These are phyloP conservation scores for Colletes latitarsis DNA, from an alignment of 1,140 invertebrate species.

Conservation along the genomic window DNA sequence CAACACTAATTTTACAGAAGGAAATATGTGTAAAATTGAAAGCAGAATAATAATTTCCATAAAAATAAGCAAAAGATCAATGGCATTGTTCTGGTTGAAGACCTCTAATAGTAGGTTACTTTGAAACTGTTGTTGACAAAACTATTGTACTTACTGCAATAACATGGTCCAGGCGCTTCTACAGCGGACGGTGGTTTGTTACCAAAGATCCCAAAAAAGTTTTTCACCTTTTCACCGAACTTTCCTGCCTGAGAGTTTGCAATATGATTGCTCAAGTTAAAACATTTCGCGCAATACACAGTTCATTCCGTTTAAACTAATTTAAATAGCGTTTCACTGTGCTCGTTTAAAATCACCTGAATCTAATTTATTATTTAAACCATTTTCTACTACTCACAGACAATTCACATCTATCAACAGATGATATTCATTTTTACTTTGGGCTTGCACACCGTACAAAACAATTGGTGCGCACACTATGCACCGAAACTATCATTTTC, in stretches of 20 bases:
- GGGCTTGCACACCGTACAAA: too few species aligned
- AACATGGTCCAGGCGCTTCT: slow-evolving; percentile 63
- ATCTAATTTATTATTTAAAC: background rate
- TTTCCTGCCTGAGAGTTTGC: slow-evolving; percentile 45
- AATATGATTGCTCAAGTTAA: slow-evolving; percentile 36
- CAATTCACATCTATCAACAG: too few species aligned
- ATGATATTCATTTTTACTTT: too few species aligned
- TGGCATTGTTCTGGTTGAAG: too few species aligned
- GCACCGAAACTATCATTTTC: too few species aligned
- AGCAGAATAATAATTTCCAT: too few species aligned
- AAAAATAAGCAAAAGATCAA: too few species aligned
- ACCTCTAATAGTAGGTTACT: too few species aligned
- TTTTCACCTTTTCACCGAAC: slow-evolving; percentile 62
- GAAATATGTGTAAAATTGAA: too few species aligned
- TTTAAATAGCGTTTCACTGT: background rate
- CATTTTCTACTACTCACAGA: background rate
- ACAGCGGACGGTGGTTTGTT: slow-evolving; percentile 69
- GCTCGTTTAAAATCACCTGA: background rate
- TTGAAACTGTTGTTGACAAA: background rate
- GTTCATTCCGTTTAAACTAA: background rate
- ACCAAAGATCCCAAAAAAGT: slow-evolving; percentile 76
- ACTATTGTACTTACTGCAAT: slow-evolving; percentile 73
- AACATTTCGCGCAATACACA: slow-evolving; percentile 1
- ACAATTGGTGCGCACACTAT: too few species aligned
- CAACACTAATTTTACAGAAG: too few species aligned